phyloP scores from a whole-genome alignment of 2,888 invertebrate species.

The Bruchidius siliquastri region DNA sequence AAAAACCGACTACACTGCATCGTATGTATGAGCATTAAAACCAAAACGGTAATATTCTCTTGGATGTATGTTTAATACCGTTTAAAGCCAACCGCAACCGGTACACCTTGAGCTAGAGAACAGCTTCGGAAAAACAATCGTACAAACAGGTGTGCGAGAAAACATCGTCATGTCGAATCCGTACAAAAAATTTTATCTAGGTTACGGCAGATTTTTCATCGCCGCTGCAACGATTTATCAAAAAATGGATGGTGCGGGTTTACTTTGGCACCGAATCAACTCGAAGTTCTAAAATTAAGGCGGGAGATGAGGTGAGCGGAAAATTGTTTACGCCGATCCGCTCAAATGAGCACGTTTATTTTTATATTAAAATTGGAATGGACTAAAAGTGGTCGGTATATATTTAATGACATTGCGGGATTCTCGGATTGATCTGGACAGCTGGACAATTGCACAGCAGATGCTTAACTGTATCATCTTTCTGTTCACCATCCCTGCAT shows the following conservation, averaged over 20 bases:
- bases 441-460: too few species aligned
- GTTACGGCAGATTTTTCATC: background rate
- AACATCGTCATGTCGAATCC: background rate
- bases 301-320: background rate
- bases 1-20: conserved; percentile 2
- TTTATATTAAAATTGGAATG: background rate
- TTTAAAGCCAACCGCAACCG: background rate
- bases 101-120: background rate
- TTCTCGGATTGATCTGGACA: too few species aligned
- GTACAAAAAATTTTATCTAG: background rate
- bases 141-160: background rate
- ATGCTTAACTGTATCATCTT: too few species aligned
- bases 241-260: background rate
- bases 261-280: background rate
- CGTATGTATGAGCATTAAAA: background rate
- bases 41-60: background rate
- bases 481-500: too few species aligned
- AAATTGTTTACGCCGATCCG: background rate
- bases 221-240: background rate
- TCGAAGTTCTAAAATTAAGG: background rate
- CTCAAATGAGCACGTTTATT: background rate
- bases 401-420: too few species aligned
- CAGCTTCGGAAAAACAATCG: background rate
- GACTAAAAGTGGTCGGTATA: background rate
- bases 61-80: background rate